Percentiles rank a stretch among this genome's conserved stretches.
Conservation (phyloP, 2,113 vertebrate species). For the Leptosomus discolor region DNA sequence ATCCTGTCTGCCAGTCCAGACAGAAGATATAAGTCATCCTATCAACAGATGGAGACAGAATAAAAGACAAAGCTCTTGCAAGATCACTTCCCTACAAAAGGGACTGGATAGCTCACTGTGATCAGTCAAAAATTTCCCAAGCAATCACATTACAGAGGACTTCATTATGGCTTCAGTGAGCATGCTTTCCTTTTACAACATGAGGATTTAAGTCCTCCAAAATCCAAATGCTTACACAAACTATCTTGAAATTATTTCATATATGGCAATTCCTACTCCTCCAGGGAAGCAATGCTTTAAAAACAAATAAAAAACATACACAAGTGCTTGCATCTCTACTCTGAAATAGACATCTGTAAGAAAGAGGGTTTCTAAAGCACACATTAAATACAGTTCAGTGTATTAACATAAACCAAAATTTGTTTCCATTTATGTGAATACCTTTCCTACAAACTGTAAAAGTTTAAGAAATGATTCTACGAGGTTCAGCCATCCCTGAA, state of each 20-base stretch:
- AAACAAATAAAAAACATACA: background rate
- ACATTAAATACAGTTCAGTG: background rate
- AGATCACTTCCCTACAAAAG: background rate
- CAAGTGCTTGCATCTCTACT: background rate
- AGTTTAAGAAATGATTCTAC: background rate
- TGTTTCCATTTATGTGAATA: background rate
- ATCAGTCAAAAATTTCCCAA: conserved; percentile 34
- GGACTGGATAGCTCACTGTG: background rate
- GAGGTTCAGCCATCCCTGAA: background rate
- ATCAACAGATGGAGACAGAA: conserved; percentile 51
- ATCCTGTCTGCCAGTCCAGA: conserved; percentile 44
- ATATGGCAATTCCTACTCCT: background rate
- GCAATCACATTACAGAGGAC: conserved; percentile 10
- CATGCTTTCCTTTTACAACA: background rate
- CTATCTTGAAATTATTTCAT: background rate
- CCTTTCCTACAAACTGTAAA: background rate
- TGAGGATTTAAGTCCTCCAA: background rate
- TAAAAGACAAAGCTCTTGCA: conserved; percentile 27
- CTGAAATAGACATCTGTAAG: background rate
- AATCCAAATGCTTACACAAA: background rate
- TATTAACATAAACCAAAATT: background rate
- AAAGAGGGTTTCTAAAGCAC: background rate
- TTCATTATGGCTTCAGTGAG: background rate
- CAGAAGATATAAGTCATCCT: conserved; percentile 29
- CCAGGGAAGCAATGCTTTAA: background rate